A percentile compares a stretch with the other conserved stretches of the same genome.
These are phyloP conservation scores for Lepus americanus DNA, from an alignment of 2,113 vertebrate genomes.

Conservation along the genomic window DNA sequence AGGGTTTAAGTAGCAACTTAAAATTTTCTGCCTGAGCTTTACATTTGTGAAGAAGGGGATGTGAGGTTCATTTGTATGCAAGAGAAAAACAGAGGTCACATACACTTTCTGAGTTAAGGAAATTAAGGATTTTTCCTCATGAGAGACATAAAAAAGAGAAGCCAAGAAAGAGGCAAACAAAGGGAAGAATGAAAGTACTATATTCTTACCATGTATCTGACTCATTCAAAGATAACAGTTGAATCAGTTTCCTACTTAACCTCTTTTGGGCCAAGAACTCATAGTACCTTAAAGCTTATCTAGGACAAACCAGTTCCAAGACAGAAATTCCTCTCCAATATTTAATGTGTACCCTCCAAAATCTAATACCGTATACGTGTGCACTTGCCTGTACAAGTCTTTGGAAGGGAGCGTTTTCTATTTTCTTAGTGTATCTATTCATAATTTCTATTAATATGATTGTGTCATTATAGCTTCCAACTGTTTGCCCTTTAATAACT, in stretches of 20 bases:
- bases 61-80: neutral
- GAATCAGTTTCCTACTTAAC: neutral
- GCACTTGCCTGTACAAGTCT: neutral
- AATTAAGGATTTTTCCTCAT: neutral
- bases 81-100: neutral
- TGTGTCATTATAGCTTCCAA: neutral
- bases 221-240: neutral
- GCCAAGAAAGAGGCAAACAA: neutral
- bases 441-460: neutral
- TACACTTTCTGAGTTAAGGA: conserved; percentile 1
- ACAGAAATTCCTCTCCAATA: neutral
- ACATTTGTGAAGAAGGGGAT: neutral
- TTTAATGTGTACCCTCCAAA: neutral
- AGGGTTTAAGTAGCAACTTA: neutral
- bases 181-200: neutral
- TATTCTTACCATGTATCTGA: neutral
- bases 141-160: neutral
- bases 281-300: conserved; percentile 9
- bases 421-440: neutral
- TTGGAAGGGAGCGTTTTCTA: neutral
- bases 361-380: neutral
- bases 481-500: neutral
- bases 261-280: neutral
- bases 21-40: neutral
- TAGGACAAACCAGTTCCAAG: conserved; percentile 12